phyloP scores from a whole-genome alignment of 1,140 invertebrate genomes.

The Apolygus lucorum region DNA sequence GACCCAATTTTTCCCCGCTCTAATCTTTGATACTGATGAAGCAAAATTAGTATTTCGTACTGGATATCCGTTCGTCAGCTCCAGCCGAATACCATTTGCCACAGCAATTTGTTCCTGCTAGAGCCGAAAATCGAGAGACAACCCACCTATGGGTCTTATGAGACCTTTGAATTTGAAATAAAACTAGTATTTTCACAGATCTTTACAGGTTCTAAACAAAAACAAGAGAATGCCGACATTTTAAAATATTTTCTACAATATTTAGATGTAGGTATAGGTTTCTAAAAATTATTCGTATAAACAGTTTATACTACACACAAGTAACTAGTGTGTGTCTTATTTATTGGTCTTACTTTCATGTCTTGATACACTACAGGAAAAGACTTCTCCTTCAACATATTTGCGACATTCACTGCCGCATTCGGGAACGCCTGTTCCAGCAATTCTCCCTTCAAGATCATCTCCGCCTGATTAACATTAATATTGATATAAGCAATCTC shows the following conservation, averaged over 20 bases:
- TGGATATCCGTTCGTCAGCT: too few relatives aligned
- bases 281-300: background rate
- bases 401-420: background rate
- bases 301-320: background rate
- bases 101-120: too few relatives aligned
- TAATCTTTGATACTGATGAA: too few relatives aligned
- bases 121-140: too few relatives aligned
- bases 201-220: background rate
- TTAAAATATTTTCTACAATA: background rate
- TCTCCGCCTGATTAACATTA: conserved; percentile 7
- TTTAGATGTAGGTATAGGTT: background rate
- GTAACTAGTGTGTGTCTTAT: too few relatives aligned
- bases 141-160: too few relatives aligned
- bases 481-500: too few relatives aligned
- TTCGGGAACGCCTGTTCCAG: background rate
- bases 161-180: background rate
- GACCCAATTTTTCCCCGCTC: too few relatives aligned
- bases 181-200: background rate
- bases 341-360: background rate
- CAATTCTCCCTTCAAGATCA: background rate
- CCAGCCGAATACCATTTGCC: too few relatives aligned
- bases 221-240: background rate
- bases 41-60: too few relatives aligned
- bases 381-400: background rate
- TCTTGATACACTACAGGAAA: background rate